Evolutionary conservation across 2,113 vertebrate genomes (phyloP), one percentile per base, ranked within the genome.

Genomic region (Pterocles gutturalis): DNA sequence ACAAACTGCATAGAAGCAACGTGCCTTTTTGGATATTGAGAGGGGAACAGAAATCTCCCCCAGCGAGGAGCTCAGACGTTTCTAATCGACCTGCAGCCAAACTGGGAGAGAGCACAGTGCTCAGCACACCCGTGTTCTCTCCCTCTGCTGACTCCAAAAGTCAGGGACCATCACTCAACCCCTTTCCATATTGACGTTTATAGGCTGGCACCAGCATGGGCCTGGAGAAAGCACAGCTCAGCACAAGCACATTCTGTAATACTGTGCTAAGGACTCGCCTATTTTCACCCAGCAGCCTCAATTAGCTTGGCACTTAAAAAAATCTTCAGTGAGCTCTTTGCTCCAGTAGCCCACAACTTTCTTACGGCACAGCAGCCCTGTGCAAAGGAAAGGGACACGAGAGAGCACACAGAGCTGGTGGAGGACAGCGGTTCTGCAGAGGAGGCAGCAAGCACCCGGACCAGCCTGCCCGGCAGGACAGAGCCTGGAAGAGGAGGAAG

Each of bases 1-100:
- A 49, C 51, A 34, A 11, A 9, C 31, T 0, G 13, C 55, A 8
- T 11, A 43, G 69, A 82, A 61, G 54, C 46, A 15, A 4, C 0
- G 0, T 9, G n/a, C 25, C 28, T 54, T 18, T 36, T 8, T 29
- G 48, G 70, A 17, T 6, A 1, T 8, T 43, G 22, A 9, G 58
- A 66, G 51, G 41, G 54, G 43, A 73, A 16, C 20, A 31, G 17
- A 17, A 21, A 10, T 20, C 5, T 31, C 33, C 55, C 14, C 5
- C 12, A 29, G 46, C 49, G 41, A 75, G 53, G 43, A 53, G 48
- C 79, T 80, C 58, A 13, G 31, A 25, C 41, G 28, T 13, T 45
- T 70, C 48, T 61, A 19, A 65, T 13, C 67, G 55, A 14, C 25
- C 49, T 16, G n/a, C 9, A 28, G 58, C 87, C 4, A 0, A 62